phyloP scores from a whole-genome alignment of 2,797 vertebrate genomes.

The Leucoraja ocellata region DNA sequence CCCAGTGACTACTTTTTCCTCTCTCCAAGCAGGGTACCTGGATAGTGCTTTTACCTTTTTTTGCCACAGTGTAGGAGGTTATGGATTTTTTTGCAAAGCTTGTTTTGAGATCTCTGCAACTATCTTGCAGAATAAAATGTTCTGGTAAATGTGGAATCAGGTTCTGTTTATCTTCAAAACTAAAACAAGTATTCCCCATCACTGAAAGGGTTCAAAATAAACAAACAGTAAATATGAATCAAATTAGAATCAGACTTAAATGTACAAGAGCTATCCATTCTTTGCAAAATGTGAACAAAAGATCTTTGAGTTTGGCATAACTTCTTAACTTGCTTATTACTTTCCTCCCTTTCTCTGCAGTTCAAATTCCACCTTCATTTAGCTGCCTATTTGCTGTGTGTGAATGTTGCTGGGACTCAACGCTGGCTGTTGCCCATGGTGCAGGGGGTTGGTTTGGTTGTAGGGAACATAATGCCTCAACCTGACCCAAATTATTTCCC shows the following conservation, averaged over 20 bases:
- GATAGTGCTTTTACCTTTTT: not conserved
- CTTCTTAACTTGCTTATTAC: not conserved
- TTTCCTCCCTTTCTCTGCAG: not conserved
- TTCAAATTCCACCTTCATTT: not conserved
- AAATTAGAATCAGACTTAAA: not conserved
- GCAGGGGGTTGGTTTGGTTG: not conserved
- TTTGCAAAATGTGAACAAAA: not conserved
- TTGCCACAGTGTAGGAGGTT: not conserved
- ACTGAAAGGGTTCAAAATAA: not conserved
- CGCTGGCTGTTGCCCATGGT: not conserved
- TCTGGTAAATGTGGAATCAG: not conserved
- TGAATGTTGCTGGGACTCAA: not conserved
- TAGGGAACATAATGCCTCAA: not conserved
- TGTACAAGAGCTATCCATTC: not conserved
- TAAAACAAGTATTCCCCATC: not conserved
- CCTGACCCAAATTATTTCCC: not conserved
- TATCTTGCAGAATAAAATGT: not conserved
- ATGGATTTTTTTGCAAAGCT: not conserved
- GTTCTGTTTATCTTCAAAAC: not conserved
- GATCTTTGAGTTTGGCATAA: not conserved
- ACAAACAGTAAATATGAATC: not conserved
- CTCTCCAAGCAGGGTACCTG: not conserved
- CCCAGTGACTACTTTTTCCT: slow-evolving; percentile 60
- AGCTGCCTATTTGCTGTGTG: not conserved
- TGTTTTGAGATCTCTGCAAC: slow-evolving; percentile 1